Evolutionary conservation across 2,888 invertebrate genomes (phyloP).

Genomic region (Cyaniris semiargus): DNA sequence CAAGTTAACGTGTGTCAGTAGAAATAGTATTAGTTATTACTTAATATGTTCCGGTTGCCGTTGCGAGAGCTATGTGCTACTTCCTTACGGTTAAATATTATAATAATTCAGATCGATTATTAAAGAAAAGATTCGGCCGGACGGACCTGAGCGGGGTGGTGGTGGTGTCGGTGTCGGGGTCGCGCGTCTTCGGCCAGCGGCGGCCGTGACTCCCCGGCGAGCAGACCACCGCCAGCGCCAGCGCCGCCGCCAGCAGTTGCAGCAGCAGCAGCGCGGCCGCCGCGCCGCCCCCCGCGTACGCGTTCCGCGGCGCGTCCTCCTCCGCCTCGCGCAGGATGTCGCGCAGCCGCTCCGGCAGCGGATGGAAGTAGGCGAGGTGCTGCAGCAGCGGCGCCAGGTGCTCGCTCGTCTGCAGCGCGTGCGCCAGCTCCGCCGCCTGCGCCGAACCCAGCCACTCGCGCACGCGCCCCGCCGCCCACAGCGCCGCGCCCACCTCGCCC

Average conservation of each 20-base stretch:
- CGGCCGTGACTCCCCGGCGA: constrained; percentile 49
- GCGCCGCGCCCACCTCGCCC: constrained; percentile 39
- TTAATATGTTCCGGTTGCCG: no score
- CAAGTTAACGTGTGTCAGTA: no score
- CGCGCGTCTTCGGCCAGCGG: constrained; percentile 41
- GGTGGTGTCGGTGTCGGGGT: constrained; percentile 36
- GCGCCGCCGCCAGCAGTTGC: constrained; percentile 39
- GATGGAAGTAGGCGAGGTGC: constrained; percentile 44
- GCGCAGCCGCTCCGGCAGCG: constrained; percentile 40
- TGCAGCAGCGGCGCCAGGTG: constrained; percentile 44
- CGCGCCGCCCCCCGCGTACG: constrained; percentile 37
- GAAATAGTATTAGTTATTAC: no score
- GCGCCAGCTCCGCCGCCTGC: constrained; percentile 50
- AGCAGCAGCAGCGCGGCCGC: constrained; percentile 36
- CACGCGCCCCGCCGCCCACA: constrained; percentile 43
- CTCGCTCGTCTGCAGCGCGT: constrained; percentile 47
- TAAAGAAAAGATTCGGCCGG: no score
- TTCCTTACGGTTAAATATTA: no score
- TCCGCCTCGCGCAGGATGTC: constrained; percentile 44
- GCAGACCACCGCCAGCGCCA: constrained; percentile 49
- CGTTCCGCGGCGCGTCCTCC: constrained; percentile 41
- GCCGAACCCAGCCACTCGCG: constrained; percentile 43
- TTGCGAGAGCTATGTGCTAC: no score
- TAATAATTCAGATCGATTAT: no score
- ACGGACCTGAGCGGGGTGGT: constrained; percentile 41